Evolutionary conservation across 1,140 invertebrate species (phyloP).

Genomic region (Nomia melanderi): DNA sequence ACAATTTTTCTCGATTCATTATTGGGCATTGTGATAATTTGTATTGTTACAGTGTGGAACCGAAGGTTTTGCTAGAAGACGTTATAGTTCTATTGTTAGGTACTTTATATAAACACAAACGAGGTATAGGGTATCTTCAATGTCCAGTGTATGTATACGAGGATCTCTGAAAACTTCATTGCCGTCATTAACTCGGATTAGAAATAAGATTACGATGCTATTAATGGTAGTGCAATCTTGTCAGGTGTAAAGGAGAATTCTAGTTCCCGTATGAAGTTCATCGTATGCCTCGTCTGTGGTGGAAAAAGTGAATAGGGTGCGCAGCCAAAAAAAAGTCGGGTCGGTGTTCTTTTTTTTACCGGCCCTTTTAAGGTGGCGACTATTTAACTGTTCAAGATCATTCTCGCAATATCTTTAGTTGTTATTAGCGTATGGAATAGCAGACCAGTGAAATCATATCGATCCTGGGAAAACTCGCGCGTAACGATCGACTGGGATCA

Average conservation of each 20-base stretch:
- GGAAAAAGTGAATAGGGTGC: not conserved
- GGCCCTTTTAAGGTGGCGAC: conserved; percentile 24
- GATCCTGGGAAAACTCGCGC: conserved; percentile 29
- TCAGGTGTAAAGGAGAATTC: not conserved
- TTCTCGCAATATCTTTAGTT: conserved; percentile 28
- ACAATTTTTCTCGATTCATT: conserved; percentile 33
- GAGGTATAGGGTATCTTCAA: not conserved
- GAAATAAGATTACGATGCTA: not conserved
- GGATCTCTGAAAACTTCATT: not conserved
- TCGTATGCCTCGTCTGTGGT: conserved; percentile 2
- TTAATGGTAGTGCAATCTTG: not conserved
- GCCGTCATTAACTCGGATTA: not conserved
- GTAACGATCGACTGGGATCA: conserved; percentile 51
- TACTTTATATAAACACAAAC: conserved; percentile 24
- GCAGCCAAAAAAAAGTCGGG: conserved; percentile 22
- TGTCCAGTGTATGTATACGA: not conserved
- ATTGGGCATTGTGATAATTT: conserved; percentile 61
- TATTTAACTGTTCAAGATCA: not conserved
- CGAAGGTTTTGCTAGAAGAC: conserved; percentile 5
- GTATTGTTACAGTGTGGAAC: conserved; percentile 32
- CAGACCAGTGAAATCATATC: conserved; percentile 42
- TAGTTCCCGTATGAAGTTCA: not conserved
- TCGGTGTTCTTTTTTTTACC: conserved; percentile 32
- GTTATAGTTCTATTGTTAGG: conserved; percentile 29
- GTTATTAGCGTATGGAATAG: conserved; percentile 17